Base-by-base conservation (phyloP, 2,113 vertebrate genomes). In the Podarcis cretensis region DNA sequence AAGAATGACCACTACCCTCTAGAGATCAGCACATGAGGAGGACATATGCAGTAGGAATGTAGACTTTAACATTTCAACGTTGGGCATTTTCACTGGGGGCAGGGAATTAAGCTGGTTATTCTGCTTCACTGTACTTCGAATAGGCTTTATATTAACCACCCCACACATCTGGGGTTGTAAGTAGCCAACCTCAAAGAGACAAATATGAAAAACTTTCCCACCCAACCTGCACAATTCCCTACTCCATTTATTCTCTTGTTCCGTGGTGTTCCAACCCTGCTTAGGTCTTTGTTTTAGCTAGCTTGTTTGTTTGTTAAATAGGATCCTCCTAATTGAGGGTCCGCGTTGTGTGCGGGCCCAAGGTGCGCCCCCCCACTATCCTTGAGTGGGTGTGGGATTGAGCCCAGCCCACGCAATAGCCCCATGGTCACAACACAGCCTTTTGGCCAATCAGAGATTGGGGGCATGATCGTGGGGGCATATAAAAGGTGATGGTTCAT, bases 1-100 rank as follows among this genome's bases (percentile, higher is more conserved):
- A 86, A 90, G 89, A 95, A 93, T 57, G 90, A 85, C 91, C 89
- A 82, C 66, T 92, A 84, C 89, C 92, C 94, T 92, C 93, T 96
- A 90, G 94, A 89, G 91, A 93, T 80, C 27, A 87, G 68, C 92
- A 88, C 66, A 90, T 87, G 92, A 87, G 88, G 25, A 84, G 84
- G 91, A 90, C 68, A 94, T 86, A 86, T 92, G 81, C 20, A 90
- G 59, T 6, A 90, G 91, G 85, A 91, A 90, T 77, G 43, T 94
- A 43, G 40, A 95, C 90, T 78, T 81, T 88, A 93, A 84, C 85
- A 87, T 81, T 96, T 90, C 94, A 94, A 89, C 43, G 69, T 35
- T 75, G 80, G 63, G 74, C 32, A 89, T 76, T 71, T 92, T 87
- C 0, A 0, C 69, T 66, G 89, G 92, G 30, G 35, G 83, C 81